These are phyloP conservation scores for Laticauda colubrina DNA, from an alignment of 2,113 vertebrate genomes.

Conservation along the genomic window DNA sequence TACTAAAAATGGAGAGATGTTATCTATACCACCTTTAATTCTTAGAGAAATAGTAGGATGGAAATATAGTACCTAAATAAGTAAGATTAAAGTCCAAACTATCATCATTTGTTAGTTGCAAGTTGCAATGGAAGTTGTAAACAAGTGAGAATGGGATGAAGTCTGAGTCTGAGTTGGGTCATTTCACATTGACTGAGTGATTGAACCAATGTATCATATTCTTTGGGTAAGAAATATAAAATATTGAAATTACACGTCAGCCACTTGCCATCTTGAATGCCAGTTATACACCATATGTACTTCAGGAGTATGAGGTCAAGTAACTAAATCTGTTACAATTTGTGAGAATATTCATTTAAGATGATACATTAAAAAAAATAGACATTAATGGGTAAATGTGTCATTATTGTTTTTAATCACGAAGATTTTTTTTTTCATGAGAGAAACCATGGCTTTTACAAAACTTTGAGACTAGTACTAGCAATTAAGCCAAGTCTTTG, in stretches of 20 bases:
- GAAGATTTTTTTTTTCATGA: constrained; percentile 35
- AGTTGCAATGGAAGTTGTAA: background rate
- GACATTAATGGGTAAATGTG: constrained; percentile 24
- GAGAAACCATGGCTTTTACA: constrained; percentile 23
- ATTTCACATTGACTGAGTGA: background rate
- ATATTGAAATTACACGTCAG: background rate
- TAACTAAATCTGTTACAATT: background rate
- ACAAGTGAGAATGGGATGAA: background rate
- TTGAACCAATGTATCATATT: background rate
- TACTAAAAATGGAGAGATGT: background rate
- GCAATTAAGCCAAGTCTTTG: background rate
- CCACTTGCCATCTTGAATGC: background rate
- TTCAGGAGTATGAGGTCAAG: background rate
- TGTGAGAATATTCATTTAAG: background rate
- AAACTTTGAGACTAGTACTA: constrained; percentile 15
- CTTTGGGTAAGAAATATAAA: background rate
- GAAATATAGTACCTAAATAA: background rate
- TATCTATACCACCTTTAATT: background rate
- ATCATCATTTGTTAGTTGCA: background rate
- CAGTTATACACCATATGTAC: background rate
- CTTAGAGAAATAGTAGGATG: background rate
- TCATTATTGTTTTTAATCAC: background rate
- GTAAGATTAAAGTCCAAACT: background rate
- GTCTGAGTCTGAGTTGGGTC: background rate
- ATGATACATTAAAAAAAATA: constrained; percentile 38